Base-by-base conservation (phyloP, 2,888 invertebrate species). In the Oscheius sp. region DNA sequence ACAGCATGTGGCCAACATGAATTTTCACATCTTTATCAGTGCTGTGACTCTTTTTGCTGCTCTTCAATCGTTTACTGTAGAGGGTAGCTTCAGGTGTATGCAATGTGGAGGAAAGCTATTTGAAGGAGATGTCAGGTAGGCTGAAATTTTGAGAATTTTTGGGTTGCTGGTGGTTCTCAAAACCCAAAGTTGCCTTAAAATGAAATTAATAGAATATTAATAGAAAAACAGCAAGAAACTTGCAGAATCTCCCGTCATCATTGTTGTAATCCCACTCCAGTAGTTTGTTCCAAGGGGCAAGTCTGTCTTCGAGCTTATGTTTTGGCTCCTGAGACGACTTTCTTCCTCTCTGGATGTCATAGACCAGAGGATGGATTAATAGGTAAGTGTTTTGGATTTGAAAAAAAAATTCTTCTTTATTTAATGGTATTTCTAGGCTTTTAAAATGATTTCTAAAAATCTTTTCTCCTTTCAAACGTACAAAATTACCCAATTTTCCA, bases 281-380 rank as follows among this genome's bases (percentile, higher is more conserved):
- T 72, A 1, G 24, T 50, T 28, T 67, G 59, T 44, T 12, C 36
- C 8, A n/a, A 36, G 17, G 30, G 30, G 5, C 57, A 66, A 38
- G 71, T 68, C 1, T 77, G 77, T 47, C 70, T 77, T 8, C 70
- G 77, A 62, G 77, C 77, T 9, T 66, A 68, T 14, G 73, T 77
- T 32, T 67, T 67, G 44, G 72, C 77, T 9, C 70, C 70, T 1
- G 70, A 75, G 22, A 73, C 72, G 4, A 72, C 67, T 28, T 77
- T 77, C 59, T 75, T 73, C 62, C 64, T 77, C 2, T 75, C 74
- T 24, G 77, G 77, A 5, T 77, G 77, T 57, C 73, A 75, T 62
- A 61, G 65, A 2, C 68, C 72, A 50, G 77, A 77, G 28, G 71
- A 77, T 41, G 68, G 71, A 64, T 28, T 73, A 5, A 67, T 63